These are phyloP conservation scores for Gracilinanus agilis DNA, from an alignment of 2,113 vertebrate species.

Conservation along the genomic window DNA sequence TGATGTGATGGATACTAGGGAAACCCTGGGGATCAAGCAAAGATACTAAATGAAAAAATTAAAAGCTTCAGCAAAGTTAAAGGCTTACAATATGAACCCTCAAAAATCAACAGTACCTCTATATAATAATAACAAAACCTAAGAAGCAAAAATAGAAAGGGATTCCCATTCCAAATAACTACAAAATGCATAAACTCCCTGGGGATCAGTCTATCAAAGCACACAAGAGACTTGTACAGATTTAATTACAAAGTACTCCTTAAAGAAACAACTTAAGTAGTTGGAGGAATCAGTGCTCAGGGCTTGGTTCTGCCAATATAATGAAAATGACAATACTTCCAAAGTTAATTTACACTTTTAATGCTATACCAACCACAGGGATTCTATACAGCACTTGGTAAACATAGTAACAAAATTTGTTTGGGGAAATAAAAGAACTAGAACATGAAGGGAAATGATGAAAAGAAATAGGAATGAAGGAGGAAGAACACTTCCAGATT, in stretches of 20 bases:
- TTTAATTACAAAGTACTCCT: background rate
- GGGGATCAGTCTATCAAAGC: background rate
- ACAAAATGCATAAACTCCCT: background rate
- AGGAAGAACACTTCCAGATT: background rate
- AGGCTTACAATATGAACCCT: background rate
- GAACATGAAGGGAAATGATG: background rate
- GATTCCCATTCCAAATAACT: background rate
- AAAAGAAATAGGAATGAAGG: background rate
- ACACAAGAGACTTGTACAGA: background rate
- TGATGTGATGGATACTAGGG: background rate
- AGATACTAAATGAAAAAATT: background rate
- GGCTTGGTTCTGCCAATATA: background rate
- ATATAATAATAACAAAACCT: background rate
- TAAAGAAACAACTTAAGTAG: background rate
- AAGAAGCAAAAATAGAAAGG: background rate
- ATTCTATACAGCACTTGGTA: background rate
- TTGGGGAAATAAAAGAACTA: background rate
- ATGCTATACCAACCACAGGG: background rate
- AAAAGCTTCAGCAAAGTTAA: background rate
- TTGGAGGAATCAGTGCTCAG: background rate
- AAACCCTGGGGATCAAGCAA: background rate
- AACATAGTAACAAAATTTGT: background rate
- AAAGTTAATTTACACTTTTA: background rate
- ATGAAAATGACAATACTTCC: background rate
- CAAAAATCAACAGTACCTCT: background rate